phyloP scores from a whole-genome alignment of 2,888 invertebrate species.

The Cacoxenus indagator region DNA sequence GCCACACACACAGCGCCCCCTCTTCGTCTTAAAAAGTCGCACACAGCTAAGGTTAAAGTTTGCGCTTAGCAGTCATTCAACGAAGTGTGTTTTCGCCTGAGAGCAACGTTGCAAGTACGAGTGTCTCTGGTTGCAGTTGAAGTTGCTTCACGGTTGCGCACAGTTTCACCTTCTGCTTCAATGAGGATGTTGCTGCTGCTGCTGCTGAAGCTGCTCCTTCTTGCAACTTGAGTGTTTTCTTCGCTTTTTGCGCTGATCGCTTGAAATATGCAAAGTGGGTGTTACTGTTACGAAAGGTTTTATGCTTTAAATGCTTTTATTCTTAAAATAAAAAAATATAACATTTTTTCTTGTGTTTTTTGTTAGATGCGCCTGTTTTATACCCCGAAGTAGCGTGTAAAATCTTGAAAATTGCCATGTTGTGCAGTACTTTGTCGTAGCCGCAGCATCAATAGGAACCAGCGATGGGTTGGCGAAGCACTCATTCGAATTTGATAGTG shows the following conservation, averaged over 20 bases:
- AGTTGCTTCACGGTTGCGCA: not conserved
- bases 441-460: not conserved
- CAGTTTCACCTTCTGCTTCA: not conserved
- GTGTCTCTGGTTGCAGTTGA: not conserved
- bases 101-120: constrained; percentile 2
- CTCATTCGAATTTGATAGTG: constrained; percentile 2
- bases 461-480: not conserved
- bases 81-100: constrained; percentile 4
- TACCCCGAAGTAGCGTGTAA: constrained; percentile 43
- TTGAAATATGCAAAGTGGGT: constrained; percentile 33
- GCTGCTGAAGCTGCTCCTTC: not conserved
- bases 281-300: constrained; percentile 25
- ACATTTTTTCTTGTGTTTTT: constrained; percentile 16
- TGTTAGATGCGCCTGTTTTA: not conserved
- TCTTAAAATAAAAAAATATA: not conserved
- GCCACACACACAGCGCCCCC: constrained; percentile 7
- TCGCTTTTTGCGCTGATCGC: not conserved
- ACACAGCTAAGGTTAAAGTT: constrained; percentile 31
- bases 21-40: constrained; percentile 8
- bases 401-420: constrained; percentile 43
- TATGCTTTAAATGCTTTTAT: not conserved
- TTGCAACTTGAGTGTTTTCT: not conserved
- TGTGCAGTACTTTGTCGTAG: constrained; percentile 23
- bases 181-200: not conserved
- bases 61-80: constrained; percentile 25